Base-by-base conservation (phyloP, 2,888 invertebrate genomes). In the Neoscelio sp. region DNA sequence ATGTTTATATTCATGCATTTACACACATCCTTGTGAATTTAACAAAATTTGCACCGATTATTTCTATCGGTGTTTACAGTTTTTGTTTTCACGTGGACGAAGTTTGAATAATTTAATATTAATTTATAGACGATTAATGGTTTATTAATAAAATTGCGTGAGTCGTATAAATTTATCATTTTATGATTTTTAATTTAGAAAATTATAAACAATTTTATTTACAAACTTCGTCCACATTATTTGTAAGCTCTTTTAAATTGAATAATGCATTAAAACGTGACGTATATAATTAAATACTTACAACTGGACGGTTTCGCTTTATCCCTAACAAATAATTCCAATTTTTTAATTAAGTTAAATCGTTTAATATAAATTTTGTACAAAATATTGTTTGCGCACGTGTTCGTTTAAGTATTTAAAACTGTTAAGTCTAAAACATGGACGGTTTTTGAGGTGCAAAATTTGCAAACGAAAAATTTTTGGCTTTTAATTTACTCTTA, bases 1-100 rank as follows among this genome's bases (percentile, higher is more conserved):
- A 50, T 46, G 52, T 75, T 23, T 67, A 38, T 67, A 60, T 58
- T 67, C 50, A 58, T 65, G 58, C 48, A 64, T 73, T 73, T 73
- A 73, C 54, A 73, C 20, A 30, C 26, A 26, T 26, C 26, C 3
- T 26, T 26, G 3, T 18, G 23, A 50, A 56, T 28, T 48, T 48
- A 56, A 42, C 40, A 54, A 62, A 62, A 17, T 62, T 35, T 33
- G 10, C 15, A 52, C 42, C 8, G 7, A 58, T 20, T 60, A 8
- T 17, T 7, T 23, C 23, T 38, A 23, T 35, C n/a, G n/a, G n/a
- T n/a, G n/a, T n/a, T n/a, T n/a, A n/a, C n/a, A n/a, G 7, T 4
- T 20, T 30, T 0, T 33, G 3, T 30, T 0, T 60, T 30, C 8
- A n/a, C 13, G 10, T 33, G 44, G 23, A 60, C 46, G 18, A 46